Evolutionary conservation across 2,113 vertebrate species (phyloP), one percentile per base, ranked within the genome.

Genomic region (Cnemophilus loriae): DNA sequence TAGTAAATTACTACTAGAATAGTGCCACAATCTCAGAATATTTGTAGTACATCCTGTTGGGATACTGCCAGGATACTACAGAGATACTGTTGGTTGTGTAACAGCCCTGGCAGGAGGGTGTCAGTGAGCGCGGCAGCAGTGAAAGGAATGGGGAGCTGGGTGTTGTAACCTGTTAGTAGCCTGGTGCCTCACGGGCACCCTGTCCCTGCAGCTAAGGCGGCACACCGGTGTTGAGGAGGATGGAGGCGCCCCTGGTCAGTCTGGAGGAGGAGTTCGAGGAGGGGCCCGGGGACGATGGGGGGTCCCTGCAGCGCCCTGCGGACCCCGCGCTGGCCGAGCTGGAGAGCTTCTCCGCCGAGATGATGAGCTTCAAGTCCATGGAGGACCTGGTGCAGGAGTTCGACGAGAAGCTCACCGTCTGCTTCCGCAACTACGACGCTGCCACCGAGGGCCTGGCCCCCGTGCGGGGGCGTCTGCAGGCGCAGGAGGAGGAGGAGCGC

Each of bases 291-390:
- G 75, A 70, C 0, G 60, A 86, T 42, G 95, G 24, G 3, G 94
- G 71, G 3, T 35, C 86, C 73, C 86, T 7, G 1, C 83, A 56
- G 8, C 88, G 86, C 44, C 3, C 33, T 0, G 9, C 47, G 0
- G 96, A 97, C 83, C 94, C 79, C 0, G 94, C 92, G 1, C 79
- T 97, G 94, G 94, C 95, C 0, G 96, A 97, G 89, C 91, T 97
- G 63, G 96, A 97, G 95, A 96, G 96, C 68, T 97, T 97, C 95
- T 97, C 96, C 0, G 89, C 96, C 0, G 96, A 97, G 83, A 97
- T 97, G 92, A 97, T 96, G 96, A 97, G 96, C 90, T 97, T 97
- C 96, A 97, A 97, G 80, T 97, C 96, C 0, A 97, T 97, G 96
- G 96, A 97, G 76, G 96, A 97, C 76, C 95, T 97, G 83, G 96